Percentiles rank a stretch among this genome's conserved stretches.
Evolutionary conservation across 2,797 vertebrate species (phyloP).

Genomic region (Catharus ustulatus): DNA sequence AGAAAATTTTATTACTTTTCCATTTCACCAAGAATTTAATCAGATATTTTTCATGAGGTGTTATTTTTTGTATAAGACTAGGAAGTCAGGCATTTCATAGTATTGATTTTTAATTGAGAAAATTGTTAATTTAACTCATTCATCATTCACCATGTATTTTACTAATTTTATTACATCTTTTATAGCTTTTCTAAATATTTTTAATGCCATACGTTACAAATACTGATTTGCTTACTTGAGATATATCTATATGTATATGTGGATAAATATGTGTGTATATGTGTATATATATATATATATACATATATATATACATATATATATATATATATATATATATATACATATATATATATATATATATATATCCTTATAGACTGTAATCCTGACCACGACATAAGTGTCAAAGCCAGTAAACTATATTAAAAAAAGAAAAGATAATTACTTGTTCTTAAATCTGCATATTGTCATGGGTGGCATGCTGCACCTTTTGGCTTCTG

Average conservation of each 20-base stretch:
- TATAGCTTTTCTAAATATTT: background rate
- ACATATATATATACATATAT: too few relatives aligned
- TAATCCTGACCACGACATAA: background rate
- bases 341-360: too few relatives aligned
- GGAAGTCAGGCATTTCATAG: background rate
- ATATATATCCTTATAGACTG: background rate
- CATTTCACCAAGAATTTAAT: background rate
- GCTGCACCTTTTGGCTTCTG: background rate
- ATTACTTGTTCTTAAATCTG: background rate
- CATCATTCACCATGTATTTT: background rate
- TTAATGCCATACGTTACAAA: background rate
- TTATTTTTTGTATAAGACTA: background rate
- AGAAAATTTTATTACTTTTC: background rate
- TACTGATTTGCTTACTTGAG: background rate
- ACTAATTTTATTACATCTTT: background rate
- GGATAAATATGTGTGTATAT: rapidly evolving
- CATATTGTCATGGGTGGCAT: background rate
- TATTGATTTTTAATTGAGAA: background rate
- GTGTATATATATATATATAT: too few relatives aligned
- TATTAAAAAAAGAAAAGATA: background rate
- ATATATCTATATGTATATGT: background rate
- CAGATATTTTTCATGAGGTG: background rate
- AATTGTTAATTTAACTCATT: background rate
- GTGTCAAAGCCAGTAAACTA: background rate
- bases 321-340: too few relatives aligned